Conservation (phyloP, 2,797 vertebrate genomes). For the Ibycter americanus region DNA sequence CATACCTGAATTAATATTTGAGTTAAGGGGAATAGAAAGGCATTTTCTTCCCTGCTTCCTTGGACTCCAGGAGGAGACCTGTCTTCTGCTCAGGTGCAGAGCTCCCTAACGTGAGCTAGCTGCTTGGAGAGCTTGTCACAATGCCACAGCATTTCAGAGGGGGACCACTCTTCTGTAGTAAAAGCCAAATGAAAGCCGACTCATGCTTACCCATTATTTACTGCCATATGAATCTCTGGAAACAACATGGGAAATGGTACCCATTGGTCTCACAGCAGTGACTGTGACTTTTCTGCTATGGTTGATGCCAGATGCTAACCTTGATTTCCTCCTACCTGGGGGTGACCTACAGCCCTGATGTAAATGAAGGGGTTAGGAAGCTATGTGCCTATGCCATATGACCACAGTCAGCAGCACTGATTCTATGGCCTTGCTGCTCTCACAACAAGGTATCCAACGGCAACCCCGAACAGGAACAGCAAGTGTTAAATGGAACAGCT, state of each 20-base stretch:
- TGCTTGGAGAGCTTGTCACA: neutral
- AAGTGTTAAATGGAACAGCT: neutral
- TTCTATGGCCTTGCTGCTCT: neutral
- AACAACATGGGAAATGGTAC: neutral
- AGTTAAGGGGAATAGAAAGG: neutral
- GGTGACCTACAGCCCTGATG: neutral
- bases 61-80: neutral
- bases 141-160: neutral
- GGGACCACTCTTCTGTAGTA: neutral
- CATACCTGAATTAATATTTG: neutral
- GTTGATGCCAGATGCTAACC: neutral
- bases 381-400: neutral
- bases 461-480: neutral
- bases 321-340: neutral
- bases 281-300: neutral
- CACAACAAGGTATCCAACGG: neutral
- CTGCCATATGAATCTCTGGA: neutral
- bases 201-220: neutral
- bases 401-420: neutral
- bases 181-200: neutral
- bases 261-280: accelerated
- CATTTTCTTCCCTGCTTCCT: neutral
- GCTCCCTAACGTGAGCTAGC: neutral
- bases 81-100: neutral
- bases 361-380: neutral